Base-by-base conservation (phyloP, 2,797 vertebrate species). In the Lindbergichthys nudifrons region DNA sequence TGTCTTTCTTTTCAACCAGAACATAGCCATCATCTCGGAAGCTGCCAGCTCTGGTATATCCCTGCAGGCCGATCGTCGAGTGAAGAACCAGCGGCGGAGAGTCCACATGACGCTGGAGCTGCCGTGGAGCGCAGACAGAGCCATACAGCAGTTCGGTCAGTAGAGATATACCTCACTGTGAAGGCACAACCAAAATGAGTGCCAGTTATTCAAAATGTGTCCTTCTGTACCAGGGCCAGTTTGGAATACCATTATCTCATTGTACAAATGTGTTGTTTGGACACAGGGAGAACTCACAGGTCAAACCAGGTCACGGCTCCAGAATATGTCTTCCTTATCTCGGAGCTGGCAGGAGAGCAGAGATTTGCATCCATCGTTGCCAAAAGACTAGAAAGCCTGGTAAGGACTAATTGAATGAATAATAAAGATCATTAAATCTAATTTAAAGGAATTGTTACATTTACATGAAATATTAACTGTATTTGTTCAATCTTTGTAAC, bases 221-320 rank as follows among this genome's bases (percentile, higher is more conserved):
- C 47, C 14, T 9, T 4, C 5, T 60, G 42, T 41, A 8, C 5
- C n/a, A 46, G 26, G 2, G 26, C 5, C n/a, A 10, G 41, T 57
- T 66, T 36, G 8, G 3, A 41, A 41, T 10, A 1, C 15, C 1
- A 8, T 1, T 2, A 3, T 21, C 0, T 19, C 14, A 19, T 9
- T 19, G 19, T 23, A n/a, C 12, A 6, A 65, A 26, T 3, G 13
- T 5, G n/a, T 62, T 74, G 26, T 41, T 19, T 57, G 42, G 1
- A 36, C 50, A 18, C 88, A 99, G 98, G 98, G 81, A 95, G 98
- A 88, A 99, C 98, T 79, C 98, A 99, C 82, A 86, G 98, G 83
- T 99, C 98, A 39, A 99, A 99, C 88, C 98, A 99, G 94, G 98
- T 99, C 83, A 99, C 98, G 0, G 98, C 98, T 75, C 98, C 98